Evolutionary conservation across 53 echinoderm and acorn worm genomes (phyloP).

Genomic region (Patiria pectinifera): DNA sequence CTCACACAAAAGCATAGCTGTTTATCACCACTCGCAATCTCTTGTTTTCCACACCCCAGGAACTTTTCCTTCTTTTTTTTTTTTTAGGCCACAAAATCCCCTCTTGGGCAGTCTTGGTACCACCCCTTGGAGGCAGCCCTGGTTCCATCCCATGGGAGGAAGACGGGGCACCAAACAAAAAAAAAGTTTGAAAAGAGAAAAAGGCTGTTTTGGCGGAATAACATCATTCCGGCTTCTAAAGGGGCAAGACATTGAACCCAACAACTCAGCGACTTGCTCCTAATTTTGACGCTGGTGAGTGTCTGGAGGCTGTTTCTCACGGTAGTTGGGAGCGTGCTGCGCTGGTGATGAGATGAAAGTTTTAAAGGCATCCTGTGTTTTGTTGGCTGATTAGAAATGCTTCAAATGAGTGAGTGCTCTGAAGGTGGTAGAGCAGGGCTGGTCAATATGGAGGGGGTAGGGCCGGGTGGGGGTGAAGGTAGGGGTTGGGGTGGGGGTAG

Average conservation of each 20-base stretch:
- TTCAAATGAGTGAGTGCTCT: not conserved
- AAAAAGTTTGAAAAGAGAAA: not conserved
- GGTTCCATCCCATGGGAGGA: constrained; percentile 11
- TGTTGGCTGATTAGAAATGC: not conserved
- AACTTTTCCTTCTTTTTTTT: not conserved
- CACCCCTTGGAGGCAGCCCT: constrained; percentile 15
- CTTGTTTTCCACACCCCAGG: constrained; percentile 45
- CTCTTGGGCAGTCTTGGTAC: not conserved
- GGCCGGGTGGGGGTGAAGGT: not conserved
- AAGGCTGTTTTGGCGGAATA: not conserved
- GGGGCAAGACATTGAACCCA: constrained; percentile 58
- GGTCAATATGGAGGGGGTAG: not conserved
- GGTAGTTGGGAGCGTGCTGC: constrained; percentile 14
- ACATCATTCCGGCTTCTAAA: not conserved
- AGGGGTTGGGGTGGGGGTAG: not conserved
- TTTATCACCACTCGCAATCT: constrained; percentile 61
- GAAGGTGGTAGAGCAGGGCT: not conserved
- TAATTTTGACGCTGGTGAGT: constrained; percentile 5
- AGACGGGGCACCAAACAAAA: constrained; percentile 38
- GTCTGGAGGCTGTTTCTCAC: constrained; percentile 60
- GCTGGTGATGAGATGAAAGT: constrained; percentile 25
- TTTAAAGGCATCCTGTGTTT: constrained; percentile 8
- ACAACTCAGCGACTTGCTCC: constrained; percentile 14
- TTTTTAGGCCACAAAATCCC: not conserved
- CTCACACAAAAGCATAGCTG: constrained; percentile 25